Base-by-base conservation (phyloP, 1,140 invertebrate species). In the Anagrus nilaparvatae region DNA sequence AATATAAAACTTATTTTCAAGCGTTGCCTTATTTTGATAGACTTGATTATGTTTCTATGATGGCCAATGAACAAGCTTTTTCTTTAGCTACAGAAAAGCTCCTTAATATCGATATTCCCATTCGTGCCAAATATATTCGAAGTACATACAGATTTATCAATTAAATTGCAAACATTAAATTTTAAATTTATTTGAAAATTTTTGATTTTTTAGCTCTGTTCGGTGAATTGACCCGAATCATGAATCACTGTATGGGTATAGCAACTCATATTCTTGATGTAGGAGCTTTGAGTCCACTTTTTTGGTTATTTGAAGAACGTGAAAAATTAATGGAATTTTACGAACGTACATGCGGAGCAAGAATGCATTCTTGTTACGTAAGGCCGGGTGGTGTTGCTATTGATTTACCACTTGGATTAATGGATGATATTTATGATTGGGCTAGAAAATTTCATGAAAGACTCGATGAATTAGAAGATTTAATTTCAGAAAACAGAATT, bases 311-410 rank as follows among this genome's bases (percentile, higher is more conserved):
- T 66, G 95, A 99, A 61, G 95, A 99, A 67, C 73, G 95, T 50
- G 95, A 98, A 68, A 98, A 98, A 70, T 73, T 97, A 68, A 92
- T 95, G 82, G 95, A 98, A 67, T 94, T 98, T 63, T 96, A 95
- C 61, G 95, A 98, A 63, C 72, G 95, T 47, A 93, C 90, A 0
- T 93, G 87, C 37, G 95, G 95, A 4, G 92, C 93, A 12, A 75
- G 95, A 24, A 93, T 98, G 87, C 95, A 98, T 14, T 17, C 12
- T 29, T 91, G 90, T 1, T 99, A 98, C 56, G 76, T 97, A 41
- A 70, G 95, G 5, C 92, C 93, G 1, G 95, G 95, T 12, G 94
- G 94, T 18, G 92, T 95, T 1, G 67, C 77, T 5, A 70, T 63
- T 79, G 95, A 98, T 68, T 66, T 99, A 53, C 96, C 95, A 0